Base-by-base conservation (phyloP, 2,888 invertebrate genomes). In the Synergus gifuensis region DNA sequence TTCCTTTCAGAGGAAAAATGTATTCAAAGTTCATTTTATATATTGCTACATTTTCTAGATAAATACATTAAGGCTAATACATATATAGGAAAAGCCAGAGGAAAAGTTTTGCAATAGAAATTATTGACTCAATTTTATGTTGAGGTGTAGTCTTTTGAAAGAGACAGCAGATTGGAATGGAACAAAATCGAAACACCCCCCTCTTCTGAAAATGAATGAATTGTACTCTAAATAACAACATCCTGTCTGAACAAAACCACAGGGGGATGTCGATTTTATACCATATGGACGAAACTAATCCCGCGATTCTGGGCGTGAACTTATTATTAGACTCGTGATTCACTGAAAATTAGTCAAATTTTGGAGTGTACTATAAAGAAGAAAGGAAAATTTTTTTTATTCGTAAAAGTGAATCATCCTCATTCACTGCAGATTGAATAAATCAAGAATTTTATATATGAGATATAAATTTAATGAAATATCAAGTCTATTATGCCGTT, bases 151-250 rank as follows among this genome's bases (percentile, higher is more conserved):
- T 46, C 46, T 46, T 46, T 46, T 46, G 46, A 46, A 46, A 66
- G 11, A 66, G 4, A 66, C n/a, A 66, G 18, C 66, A 66, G 66
- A 66, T 66, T 66, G 44, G 44, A 66, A 5, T 36, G 3, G 36
- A 36, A 66, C 66, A 9, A 44, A 42, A 42, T 44, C 42, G 66
- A 66, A 66, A 66, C 66, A 44, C 44, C 18, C n/a, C 64, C 46
- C 69, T 28, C 36, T 69, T 54, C 22, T 14, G 22, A 67, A 66
- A 69, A 69, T 69, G 49, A 69, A 69, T 69, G 49, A 49, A 69
- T 49, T 49, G 49, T 49, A 46, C 16, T 49, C 46, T 49, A 28
- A 69, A 69, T 46, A 49, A 49, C 46, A 69, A 49, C 49, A 54
- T 28, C 69, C 69, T 69, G 18, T 11, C 16, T 49, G 22, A 16